A percentile compares a stretch with the other conserved stretches of the same genome.
These are phyloP conservation scores for Mesocricetus auratus DNA, from an alignment of 2,113 vertebrate species.

Conservation along the genomic window DNA sequence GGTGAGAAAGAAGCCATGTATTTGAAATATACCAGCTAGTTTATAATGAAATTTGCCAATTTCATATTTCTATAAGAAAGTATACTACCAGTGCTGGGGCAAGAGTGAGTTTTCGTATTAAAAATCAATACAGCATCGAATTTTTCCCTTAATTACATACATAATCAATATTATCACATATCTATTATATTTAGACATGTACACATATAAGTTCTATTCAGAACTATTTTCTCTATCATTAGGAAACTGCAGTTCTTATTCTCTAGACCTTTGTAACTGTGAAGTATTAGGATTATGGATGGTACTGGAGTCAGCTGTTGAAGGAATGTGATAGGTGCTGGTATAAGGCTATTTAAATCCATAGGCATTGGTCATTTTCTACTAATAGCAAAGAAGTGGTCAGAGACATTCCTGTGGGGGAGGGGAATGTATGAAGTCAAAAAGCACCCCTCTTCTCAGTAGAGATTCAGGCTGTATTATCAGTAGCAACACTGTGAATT, in stretches of 20 bases:
- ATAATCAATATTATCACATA: not conserved
- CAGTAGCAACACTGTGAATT: constrained; percentile 16
- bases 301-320: not conserved
- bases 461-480: not conserved
- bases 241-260: not conserved
- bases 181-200: no score
- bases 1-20: constrained; percentile 29
- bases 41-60: not conserved
- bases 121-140: not conserved
- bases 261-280: not conserved
- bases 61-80: not conserved
- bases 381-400: not conserved
- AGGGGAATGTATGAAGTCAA: not conserved
- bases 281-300: not conserved
- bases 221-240: not conserved
- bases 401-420: not conserved
- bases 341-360: not conserved
- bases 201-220: not conserved
- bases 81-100: not conserved
- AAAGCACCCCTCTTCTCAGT: not conserved
- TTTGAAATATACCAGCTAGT: constrained; percentile 14
- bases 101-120: not conserved
- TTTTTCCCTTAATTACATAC: not conserved
- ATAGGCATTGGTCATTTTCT: not conserved
- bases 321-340: not conserved